Conservation (phyloP, 2,113 vertebrate genomes). For the Argyrosomus japonicus region DNA sequence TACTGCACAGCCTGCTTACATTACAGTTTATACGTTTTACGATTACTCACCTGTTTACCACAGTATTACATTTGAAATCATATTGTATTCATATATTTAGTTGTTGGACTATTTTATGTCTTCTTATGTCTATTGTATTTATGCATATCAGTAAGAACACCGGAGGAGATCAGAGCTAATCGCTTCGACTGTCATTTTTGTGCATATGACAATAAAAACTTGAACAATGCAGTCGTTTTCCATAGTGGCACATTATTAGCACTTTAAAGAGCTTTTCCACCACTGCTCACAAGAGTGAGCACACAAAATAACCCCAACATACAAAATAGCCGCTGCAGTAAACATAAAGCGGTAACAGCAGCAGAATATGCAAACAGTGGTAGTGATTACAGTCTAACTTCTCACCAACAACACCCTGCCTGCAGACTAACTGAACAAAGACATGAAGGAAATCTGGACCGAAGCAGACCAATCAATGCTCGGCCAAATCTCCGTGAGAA, state of each 20-base stretch:
- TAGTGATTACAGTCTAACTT: neutral
- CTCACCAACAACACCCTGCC: neutral
- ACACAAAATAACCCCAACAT: neutral
- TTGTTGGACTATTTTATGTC: too few relatives aligned
- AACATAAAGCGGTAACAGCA: neutral
- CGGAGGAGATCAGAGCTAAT: too few relatives aligned
- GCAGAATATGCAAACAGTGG: neutral
- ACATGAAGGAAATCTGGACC: slow-evolving; percentile 20
- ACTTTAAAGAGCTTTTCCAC: neutral
- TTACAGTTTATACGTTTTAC: too few relatives aligned
- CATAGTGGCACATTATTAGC: neutral
- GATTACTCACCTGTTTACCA: too few relatives aligned
- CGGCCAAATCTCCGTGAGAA: neutral
- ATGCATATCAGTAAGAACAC: too few relatives aligned
- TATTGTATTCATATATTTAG: too few relatives aligned
- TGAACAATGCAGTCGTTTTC: neutral
- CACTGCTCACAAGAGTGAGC: neutral
- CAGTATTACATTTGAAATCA: too few relatives aligned
- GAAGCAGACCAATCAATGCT: slow-evolving; percentile 23
- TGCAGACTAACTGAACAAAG: slow-evolving; percentile 60
- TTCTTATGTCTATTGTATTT: too few relatives aligned
- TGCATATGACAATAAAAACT: neutral
- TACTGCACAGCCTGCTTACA: too few relatives aligned
- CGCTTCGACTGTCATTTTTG: too few relatives aligned
- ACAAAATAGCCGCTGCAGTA: too few relatives aligned